These are phyloP conservation scores for Brachionus paranguensis DNA, from an alignment of 1,140 invertebrate species.

Conservation along the genomic window DNA sequence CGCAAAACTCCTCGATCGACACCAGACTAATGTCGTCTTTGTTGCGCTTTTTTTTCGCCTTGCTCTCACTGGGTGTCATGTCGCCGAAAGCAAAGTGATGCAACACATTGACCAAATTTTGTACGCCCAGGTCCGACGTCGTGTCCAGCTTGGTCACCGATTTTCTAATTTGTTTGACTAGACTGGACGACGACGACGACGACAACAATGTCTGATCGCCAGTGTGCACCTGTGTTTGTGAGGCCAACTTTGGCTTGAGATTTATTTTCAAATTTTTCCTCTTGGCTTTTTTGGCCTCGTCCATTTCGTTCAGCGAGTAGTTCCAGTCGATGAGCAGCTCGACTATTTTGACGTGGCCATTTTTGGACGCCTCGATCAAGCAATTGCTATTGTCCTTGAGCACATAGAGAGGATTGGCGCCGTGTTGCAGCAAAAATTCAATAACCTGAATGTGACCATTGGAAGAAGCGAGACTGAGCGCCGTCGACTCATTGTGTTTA, in stretches of 20 bases:
- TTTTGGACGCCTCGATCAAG: conserved; percentile 94
- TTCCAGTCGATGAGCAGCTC: conserved; percentile 89
- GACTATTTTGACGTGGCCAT: conserved; percentile 88
- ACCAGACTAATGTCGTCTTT: neutral
- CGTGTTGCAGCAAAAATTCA: conserved; percentile 76
- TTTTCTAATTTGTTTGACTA: conserved; percentile 22
- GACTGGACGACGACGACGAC: neutral
- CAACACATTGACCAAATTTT: conserved; percentile 36
- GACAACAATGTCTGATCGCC: no score
- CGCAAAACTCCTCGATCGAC: neutral
- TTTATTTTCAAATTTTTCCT: conserved; percentile 20
- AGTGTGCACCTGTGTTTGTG: neutral
- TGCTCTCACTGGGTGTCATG: neutral
- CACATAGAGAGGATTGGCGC: conserved; percentile 89
- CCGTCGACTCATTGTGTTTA: conserved; percentile 56
- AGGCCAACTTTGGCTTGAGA: neutral
- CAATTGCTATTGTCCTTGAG: conserved; percentile 96
- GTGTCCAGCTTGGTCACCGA: neutral
- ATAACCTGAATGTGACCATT: conserved; percentile 88
- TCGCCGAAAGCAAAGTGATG: conserved; percentile 34
- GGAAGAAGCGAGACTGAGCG: conserved; percentile 61
- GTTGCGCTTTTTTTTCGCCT: neutral
- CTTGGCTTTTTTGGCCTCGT: conserved; percentile 2
- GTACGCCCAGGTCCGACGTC: conserved; percentile 5
- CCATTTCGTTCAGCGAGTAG: conserved; percentile 59